Conservation (phyloP, 2,888 invertebrate species). For the Hirtodrosophila trivittata region DNA sequence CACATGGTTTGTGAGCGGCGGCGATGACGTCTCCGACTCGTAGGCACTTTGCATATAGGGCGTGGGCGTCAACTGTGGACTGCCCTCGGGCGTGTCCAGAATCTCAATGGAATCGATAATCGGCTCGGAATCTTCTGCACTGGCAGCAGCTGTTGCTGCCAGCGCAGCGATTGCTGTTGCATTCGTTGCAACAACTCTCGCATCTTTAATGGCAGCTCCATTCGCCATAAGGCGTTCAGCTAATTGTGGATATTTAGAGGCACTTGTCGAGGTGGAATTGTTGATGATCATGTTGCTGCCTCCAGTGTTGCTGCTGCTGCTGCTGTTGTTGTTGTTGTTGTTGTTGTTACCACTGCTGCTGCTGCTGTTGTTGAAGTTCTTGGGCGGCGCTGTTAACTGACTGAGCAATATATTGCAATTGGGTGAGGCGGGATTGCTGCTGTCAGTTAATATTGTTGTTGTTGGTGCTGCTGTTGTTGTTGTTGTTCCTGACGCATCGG, state of each 20-base stretch:
- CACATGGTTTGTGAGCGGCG: slow-evolving; percentile 57
- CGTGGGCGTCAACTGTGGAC: slow-evolving; percentile 61
- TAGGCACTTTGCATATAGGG: slow-evolving; percentile 58
- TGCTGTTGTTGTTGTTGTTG: slow-evolving; percentile 29
- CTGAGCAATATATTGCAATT: slow-evolving; percentile 69
- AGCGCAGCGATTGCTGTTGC: slow-evolving; percentile 5
- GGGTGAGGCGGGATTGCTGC: slow-evolving; percentile 39
- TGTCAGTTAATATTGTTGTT: slow-evolving; percentile 40
- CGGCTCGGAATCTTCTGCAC: slow-evolving; percentile 13
- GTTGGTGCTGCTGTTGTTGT: slow-evolving; percentile 40
- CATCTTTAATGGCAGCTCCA: slow-evolving; percentile 47
- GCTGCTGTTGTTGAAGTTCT: slow-evolving; percentile 46
- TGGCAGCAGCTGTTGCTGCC: slow-evolving; percentile 6
- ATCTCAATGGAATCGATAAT: slow-evolving; percentile 82
- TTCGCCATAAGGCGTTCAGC: slow-evolving; percentile 79
- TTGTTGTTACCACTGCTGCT: slow-evolving; percentile 34
- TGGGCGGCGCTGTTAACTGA: slow-evolving; percentile 68
- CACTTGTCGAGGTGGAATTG: slow-evolving; percentile 17
- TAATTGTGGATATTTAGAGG: slow-evolving; percentile 77
- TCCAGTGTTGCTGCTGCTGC: slow-evolving; percentile 29
- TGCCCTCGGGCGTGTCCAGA: slow-evolving; percentile 81
- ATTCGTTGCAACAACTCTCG: slow-evolving; percentile 6
- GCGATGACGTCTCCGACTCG: slow-evolving; percentile 29
- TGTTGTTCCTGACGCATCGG: background rate
- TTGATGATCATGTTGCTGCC: slow-evolving; percentile 24